Conservation (phyloP, 2,113 vertebrate species). For the Cyprinus carpio region DNA sequence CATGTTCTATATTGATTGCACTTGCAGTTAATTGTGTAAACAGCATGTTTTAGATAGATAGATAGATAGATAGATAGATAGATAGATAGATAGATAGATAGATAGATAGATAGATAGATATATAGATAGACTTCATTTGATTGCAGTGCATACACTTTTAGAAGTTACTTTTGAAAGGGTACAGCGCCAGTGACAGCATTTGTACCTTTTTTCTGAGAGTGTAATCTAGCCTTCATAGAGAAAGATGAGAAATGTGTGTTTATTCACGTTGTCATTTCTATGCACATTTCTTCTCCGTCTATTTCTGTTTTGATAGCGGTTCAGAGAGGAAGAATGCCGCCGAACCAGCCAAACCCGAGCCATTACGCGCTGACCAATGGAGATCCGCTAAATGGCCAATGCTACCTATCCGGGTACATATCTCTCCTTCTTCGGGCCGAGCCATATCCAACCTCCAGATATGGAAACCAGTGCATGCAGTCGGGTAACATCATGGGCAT, state of each 20-base stretch:
- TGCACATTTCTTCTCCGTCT: constrained; percentile 68
- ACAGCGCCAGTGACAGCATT: neutral
- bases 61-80: constrained; percentile 24
- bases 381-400: constrained; percentile 94
- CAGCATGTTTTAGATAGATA: neutral
- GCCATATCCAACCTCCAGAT: constrained; percentile 93
- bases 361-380: constrained; percentile 94
- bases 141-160: neutral
- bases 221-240: no score
- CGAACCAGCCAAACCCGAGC: constrained; percentile 91
- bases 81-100: neutral
- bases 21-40: neutral
- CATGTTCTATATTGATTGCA: neutral
- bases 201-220: neutral
- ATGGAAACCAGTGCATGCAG: constrained; percentile 95
- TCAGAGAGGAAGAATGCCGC: constrained; percentile 91
- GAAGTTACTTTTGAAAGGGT: neutral
- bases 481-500: constrained; percentile 96
- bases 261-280: neutral
- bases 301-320: constrained; percentile 88
- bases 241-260: neutral
- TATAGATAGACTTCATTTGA: neutral
- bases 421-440: constrained; percentile 95
- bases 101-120: constrained; percentile 5
- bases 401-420: constrained; percentile 97